Percentiles rank a stretch among this genome's conserved stretches.
Conservation (phyloP, 2,888 invertebrate genomes). For the Agrotis puta region DNA sequence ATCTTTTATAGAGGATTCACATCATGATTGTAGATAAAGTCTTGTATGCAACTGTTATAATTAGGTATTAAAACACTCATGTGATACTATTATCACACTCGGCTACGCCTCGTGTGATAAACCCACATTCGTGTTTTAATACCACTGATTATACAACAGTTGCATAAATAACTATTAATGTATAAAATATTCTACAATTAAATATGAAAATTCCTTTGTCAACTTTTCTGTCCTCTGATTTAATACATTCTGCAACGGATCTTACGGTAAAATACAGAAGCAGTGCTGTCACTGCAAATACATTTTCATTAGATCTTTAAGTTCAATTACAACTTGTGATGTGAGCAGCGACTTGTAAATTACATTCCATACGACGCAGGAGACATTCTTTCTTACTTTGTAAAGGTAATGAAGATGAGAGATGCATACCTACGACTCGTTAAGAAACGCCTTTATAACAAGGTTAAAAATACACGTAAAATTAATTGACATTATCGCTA, state of each 20-base stretch:
- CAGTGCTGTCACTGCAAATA: conserved; percentile 27
- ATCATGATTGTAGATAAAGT: too few species aligned
- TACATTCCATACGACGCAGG: conserved; percentile 14
- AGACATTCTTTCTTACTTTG: conserved; percentile 42
- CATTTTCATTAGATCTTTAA: conserved; percentile 36
- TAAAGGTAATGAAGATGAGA: conserved; percentile 39
- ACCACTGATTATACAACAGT: too few species aligned
- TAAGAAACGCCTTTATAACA: neutral
- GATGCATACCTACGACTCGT: conserved; percentile 19
- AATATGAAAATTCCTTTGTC: too few species aligned
- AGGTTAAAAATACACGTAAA: neutral
- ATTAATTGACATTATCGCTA: neutral
- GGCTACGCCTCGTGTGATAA: too few species aligned
- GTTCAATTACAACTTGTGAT: conserved; percentile 37
- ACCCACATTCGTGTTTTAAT: too few species aligned
- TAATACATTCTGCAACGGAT: neutral
- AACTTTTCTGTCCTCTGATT: neutral
- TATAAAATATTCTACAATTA: too few species aligned
- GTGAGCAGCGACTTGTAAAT: conserved; percentile 33
- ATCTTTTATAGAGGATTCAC: too few species aligned
- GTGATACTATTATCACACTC: too few species aligned
- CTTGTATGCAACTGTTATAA: too few species aligned
- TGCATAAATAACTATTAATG: too few species aligned
- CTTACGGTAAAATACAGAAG: conserved; percentile 19
- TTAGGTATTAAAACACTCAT: too few species aligned